Conservation (phyloP, 2,888 invertebrate genomes). For the Adelognathus sp. region DNA sequence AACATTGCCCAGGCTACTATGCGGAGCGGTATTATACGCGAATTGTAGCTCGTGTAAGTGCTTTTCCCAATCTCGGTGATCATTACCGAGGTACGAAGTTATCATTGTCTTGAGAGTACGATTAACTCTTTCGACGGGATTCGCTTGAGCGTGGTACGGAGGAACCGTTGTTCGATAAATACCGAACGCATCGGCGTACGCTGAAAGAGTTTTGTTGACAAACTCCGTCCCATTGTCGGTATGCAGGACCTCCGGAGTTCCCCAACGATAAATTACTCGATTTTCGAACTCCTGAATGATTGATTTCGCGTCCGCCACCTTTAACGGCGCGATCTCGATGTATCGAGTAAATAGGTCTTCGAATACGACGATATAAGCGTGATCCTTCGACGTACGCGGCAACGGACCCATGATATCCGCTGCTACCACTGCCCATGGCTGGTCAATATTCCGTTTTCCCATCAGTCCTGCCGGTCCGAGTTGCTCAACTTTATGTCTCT, state of each 20-base stretch:
- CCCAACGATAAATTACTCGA: no score
- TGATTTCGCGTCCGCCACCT: slow-evolving; percentile 42
- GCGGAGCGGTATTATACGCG: not conserved
- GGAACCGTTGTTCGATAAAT: slow-evolving; percentile 3
- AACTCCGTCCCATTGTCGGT: no score
- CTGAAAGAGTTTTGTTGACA: slow-evolving; percentile 4
- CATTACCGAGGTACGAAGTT: slow-evolving; percentile 34
- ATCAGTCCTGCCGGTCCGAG: slow-evolving; percentile 46
- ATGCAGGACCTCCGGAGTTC: no score
- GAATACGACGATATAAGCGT: slow-evolving; percentile 50
- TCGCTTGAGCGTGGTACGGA: not conserved
- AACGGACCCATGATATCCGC: no score
- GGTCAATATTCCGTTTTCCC: slow-evolving; percentile 11
- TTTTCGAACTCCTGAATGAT: not conserved
- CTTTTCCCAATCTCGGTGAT: slow-evolving; percentile 59
- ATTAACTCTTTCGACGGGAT: slow-evolving; percentile 3
- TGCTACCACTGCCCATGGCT: slow-evolving; percentile 53
- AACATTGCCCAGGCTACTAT: not conserved
- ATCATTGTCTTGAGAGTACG: no score
- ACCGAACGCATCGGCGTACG: slow-evolving; percentile 5
- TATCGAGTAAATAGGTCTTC: slow-evolving; percentile 62
- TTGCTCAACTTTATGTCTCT: no score
- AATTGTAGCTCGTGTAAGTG: not conserved
- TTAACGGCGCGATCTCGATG: slow-evolving; percentile 44
- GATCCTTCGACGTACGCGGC: slow-evolving; percentile 43